Base-by-base conservation (phyloP, 2,888 invertebrate species). In the Margaritifera margaritifera region DNA sequence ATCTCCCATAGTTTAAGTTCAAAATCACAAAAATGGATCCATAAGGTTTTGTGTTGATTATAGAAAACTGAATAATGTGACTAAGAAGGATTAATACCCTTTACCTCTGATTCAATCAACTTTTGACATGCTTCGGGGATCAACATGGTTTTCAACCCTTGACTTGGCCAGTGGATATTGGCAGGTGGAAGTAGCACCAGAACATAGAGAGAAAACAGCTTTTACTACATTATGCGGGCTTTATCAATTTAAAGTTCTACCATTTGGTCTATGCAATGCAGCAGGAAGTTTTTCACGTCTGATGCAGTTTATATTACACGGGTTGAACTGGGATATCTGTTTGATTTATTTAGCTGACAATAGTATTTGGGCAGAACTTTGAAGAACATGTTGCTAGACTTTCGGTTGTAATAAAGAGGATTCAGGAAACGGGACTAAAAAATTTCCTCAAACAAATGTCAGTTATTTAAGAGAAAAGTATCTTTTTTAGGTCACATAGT, bases 1-100 rank as follows among this genome's bases (percentile, higher is more conserved):
- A 6, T 78, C 84, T 2, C 89, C 88, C 0, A 78, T 89, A 6
- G 86, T 89, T 3, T 59, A 90, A 1, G 87, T 88, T 4, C 77
- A 77, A 24, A 90, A n/a, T n/a, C n/a, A 89, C 74, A 87, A 86
- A 66, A 77, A 84, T 67, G 83, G 79, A 22, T 66, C 62, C 11
- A 75, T 62, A 55, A 74, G 78, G 61, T 76, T n/a, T n/a, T n/a
- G n/a, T n/a, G n/a, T n/a, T n/a, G n/a, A n/a, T n/a, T n/a, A n/a
- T n/a, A n/a, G n/a, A 24, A 55, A 64, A 11, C 52, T 86, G 5
- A 85, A 84, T 66, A 59, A 42, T 42, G 8, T 69, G 4, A 71
- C 68, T 27, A 20, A 64, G 6, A 71, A 71, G 55, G 72, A 72
- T 31, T 55, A 24, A 11, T 69, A 72, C 31, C 72, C 72, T 19